Evolutionary conservation across 2,797 vertebrate species (phyloP), one percentile per base, ranked within the genome.

Genomic region (Amniataba percoides): DNA sequence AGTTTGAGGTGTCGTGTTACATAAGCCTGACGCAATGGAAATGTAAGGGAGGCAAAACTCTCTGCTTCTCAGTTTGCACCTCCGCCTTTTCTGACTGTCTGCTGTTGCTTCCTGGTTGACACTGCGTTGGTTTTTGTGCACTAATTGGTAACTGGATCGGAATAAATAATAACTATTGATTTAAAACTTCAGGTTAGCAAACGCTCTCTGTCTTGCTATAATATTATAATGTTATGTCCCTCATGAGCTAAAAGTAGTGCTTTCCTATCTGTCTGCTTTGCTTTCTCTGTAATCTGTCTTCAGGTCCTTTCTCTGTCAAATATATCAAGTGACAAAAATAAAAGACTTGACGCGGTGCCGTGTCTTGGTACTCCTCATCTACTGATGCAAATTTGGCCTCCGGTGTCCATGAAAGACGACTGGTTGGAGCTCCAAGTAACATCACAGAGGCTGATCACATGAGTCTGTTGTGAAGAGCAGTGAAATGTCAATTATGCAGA

Each of bases 401-500:
- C 40, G 25, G 45, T 68, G 39, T 6, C 39, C 23, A 56, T 12
- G 16, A 58, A 12, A 36, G 48, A n/a, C 0, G 0, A 19, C 57
- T 46, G 42, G n/a, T 81, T 46, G 57, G 23, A 78, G 39, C 31
- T 58, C 51, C 40, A n/a, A 4, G 51, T 45, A 23, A 19, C 46
- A 49, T 74, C 39, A 65, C 49, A 53, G 19, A 46, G 39, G 27
- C 23, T 12, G 64, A 55, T 82, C 69, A 75, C 71, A 64, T 78
- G 74, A 69, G 45, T 82, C 58, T 53, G 55, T 70, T 27, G 11
- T 71, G 19, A 81, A 60, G 56, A 72, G 68, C 58, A 51, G 18
- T 65, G 64, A 83, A 87, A 84, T 77, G 82, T 77, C 61, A 77
- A 21, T 59, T 14, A 86, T 82, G 90, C 43, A 53, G 84, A 57